Conservation (phyloP, 2,888 invertebrate genomes). For the Fragum whitleyi region DNA sequence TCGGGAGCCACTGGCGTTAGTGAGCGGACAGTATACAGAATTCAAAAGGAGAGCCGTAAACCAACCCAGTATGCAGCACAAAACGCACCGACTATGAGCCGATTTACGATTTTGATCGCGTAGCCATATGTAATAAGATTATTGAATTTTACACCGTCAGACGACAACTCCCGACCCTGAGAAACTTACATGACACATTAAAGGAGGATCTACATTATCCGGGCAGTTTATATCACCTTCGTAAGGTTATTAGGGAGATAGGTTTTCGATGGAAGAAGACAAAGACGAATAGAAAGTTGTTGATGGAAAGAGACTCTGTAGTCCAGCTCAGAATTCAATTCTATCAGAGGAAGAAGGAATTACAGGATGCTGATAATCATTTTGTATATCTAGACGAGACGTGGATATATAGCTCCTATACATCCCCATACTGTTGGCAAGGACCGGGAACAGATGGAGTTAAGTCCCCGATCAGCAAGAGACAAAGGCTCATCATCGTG, state of each 20-base stretch:
- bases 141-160: no score
- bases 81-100: neutral
- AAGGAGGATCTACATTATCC: conserved; percentile 25
- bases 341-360: conserved; percentile 24
- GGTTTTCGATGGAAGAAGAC: conserved; percentile 31
- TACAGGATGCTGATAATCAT: neutral
- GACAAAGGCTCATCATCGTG: conserved; percentile 38
- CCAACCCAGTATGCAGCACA: neutral
- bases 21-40: no score
- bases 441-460: conserved; percentile 23
- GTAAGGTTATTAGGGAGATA: neutral
- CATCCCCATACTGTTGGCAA: neutral
- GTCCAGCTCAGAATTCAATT: conserved; percentile 10
- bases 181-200: neutral
- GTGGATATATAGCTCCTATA: conserved; percentile 38
- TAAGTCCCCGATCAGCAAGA: neutral
- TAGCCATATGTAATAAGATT: no score
- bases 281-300: conserved; percentile 37
- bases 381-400: conserved; percentile 47
- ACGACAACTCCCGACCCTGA: conserved; percentile 26
- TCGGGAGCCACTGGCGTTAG: conserved; percentile 1
- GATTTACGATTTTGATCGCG: no score
- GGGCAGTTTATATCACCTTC: neutral
- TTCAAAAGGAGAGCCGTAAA: neutral
- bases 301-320: conserved; percentile 18